Conservation (phyloP, 1,140 invertebrate genomes). For the Pachypsylla venusta region DNA sequence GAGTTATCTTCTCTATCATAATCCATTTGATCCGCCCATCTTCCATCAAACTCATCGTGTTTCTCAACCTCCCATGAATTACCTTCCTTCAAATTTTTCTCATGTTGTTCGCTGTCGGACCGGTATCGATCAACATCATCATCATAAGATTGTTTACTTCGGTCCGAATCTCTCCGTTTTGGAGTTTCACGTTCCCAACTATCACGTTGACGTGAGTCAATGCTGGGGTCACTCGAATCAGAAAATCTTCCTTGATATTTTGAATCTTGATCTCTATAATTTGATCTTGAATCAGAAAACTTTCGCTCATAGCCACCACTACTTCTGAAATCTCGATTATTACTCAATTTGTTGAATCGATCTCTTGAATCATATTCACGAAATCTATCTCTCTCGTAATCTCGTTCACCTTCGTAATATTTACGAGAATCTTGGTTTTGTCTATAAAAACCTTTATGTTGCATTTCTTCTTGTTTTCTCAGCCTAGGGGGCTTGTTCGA, state of each 20-base stretch:
- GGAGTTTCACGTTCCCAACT: background rate
- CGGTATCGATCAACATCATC: background rate
- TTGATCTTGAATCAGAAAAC: background rate
- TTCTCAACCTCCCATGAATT: slow-evolving; percentile 1
- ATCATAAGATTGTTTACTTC: background rate
- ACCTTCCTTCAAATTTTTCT: background rate
- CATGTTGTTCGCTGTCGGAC: slow-evolving; percentile 5
- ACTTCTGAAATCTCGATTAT: background rate
- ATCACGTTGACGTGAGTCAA: slow-evolving; percentile 7
- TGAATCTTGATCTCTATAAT: background rate
- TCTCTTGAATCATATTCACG: slow-evolving; percentile 4
- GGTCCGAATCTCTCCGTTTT: slow-evolving; percentile 4
- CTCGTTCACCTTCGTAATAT: slow-evolving; percentile 11
- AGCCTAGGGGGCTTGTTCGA: slow-evolving; percentile 26
- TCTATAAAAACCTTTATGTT: slow-evolving; percentile 3
- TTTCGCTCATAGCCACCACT: background rate
- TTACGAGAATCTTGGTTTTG: slow-evolving; percentile 3
- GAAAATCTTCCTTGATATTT: background rate
- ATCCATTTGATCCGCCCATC: background rate
- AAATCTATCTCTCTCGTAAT: slow-evolving; percentile 24
- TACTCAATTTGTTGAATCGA: slow-evolving; percentile 10
- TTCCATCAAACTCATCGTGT: background rate
- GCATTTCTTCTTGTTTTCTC: slow-evolving; percentile 27
- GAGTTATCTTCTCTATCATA: background rate
- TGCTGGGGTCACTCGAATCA: background rate